Percentiles rank a stretch among this genome's conserved stretches.
Evolutionary conservation across 2,888 invertebrate genomes (phyloP).

Genomic region (Marasmarcha lunaedactyla): DNA sequence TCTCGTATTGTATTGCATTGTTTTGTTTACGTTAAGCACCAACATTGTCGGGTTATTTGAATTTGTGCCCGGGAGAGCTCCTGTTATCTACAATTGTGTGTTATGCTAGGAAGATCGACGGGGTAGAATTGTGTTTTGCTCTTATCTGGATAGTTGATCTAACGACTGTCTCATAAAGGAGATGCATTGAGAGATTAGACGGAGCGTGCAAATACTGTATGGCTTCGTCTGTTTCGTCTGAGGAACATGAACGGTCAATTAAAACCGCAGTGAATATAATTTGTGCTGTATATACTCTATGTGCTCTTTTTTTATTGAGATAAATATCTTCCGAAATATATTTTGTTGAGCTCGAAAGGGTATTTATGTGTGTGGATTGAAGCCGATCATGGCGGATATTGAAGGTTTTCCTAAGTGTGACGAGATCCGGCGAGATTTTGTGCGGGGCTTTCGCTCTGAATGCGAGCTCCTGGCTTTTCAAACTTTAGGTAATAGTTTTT

Average conservation of each 20-base stretch:
- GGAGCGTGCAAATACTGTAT: too few relatives aligned
- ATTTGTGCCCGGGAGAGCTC: constrained; percentile 8
- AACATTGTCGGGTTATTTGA: not conserved
- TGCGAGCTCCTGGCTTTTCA: constrained; percentile 22
- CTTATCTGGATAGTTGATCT: constrained; percentile 2
- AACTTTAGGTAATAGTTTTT: constrained; percentile 42
- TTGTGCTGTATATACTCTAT: too few relatives aligned
- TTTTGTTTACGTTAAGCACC: constrained; percentile 1
- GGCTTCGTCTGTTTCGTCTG: too few relatives aligned
- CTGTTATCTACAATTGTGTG: constrained; percentile 34
- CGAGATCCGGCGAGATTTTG: constrained; percentile 49
- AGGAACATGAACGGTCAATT: too few relatives aligned
- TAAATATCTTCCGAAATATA: not conserved
- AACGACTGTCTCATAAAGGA: constrained; percentile 1
- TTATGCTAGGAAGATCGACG: constrained; percentile 4
- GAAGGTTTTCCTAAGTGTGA: constrained; percentile 58
- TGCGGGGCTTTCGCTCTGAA: constrained; percentile 37
- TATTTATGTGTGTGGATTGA: constrained; percentile 33
- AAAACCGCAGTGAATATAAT: too few relatives aligned
- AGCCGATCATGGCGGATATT: constrained; percentile 52
- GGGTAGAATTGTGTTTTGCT: constrained; percentile 1
- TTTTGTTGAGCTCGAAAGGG: constrained; percentile 13
- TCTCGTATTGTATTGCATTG: constrained; percentile 36
- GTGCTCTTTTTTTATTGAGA: too few relatives aligned
- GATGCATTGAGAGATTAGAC: not conserved